These are phyloP conservation scores for Rhabdophis nuchalis DNA, from an alignment of 2,797 vertebrate genomes.

Conservation along the genomic window DNA sequence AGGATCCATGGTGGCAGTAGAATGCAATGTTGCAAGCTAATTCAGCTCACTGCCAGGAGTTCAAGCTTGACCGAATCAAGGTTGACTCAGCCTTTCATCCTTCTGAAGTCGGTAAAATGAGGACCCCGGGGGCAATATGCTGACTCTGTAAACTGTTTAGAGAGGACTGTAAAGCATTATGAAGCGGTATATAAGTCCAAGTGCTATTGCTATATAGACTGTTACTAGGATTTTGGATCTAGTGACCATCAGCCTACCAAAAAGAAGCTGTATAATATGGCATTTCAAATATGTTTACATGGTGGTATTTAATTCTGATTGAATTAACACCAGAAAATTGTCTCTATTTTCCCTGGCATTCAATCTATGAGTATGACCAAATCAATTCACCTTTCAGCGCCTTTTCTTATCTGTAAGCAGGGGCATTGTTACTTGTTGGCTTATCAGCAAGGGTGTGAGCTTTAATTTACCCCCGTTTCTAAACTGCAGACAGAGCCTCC, in stretches of 20 bases:
- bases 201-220: not conserved
- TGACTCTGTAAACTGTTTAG: not conserved
- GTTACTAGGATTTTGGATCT: not conserved
- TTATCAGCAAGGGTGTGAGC: constrained; percentile 35
- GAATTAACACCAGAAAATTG: constrained; percentile 19
- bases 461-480: constrained; percentile 44
- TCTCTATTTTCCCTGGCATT: constrained; percentile 4
- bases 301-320: constrained; percentile 19
- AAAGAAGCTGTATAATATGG: not conserved
- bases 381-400: constrained; percentile 28
- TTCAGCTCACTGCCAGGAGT: not conserved
- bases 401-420: constrained; percentile 46
- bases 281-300: not conserved
- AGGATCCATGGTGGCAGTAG: not conserved
- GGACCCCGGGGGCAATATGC: not conserved
- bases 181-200: not conserved
- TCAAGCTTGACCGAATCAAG: not conserved
- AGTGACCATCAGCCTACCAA: not conserved
- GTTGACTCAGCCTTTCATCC: not conserved
- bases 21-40: not conserved
- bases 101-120: not conserved
- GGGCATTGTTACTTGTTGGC: constrained; percentile 15
- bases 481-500: constrained; percentile 40
- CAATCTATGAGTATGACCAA: constrained; percentile 23
- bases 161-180: not conserved